Conservation (phyloP, 2,888 invertebrate genomes). For the Cataglyphis altisquamis region DNA sequence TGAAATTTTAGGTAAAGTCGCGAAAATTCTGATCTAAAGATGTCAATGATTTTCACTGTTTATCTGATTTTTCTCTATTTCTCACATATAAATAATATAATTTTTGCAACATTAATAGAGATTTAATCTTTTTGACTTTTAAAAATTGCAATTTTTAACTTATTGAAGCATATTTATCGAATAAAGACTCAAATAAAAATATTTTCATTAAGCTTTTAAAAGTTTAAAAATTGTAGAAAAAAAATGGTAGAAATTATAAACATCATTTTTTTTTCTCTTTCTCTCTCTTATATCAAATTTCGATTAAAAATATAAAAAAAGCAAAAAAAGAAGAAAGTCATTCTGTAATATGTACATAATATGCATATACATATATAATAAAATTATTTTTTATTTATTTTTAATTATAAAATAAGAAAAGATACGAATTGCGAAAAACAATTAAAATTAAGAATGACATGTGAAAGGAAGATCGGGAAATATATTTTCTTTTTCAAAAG, state of each 20-base stretch:
- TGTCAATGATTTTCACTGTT: background rate
- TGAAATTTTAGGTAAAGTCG: background rate
- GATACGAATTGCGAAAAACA: background rate
- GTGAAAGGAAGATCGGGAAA: background rate
- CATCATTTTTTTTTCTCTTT: background rate
- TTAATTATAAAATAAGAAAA: background rate
- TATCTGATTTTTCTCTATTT: background rate
- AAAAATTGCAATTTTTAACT: too few species aligned
- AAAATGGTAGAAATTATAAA: background rate
- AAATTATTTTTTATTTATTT: background rate
- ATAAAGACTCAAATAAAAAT: background rate
- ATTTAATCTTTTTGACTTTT: background rate
- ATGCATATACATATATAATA: background rate
- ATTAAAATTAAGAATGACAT: background rate
- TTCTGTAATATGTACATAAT: background rate
- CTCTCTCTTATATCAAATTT: background rate
- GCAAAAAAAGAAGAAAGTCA: conserved; percentile 1
- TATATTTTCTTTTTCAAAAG: background rate
- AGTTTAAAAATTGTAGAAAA: background rate
- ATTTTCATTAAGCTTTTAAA: background rate
- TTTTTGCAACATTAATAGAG: background rate
- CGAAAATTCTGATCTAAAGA: background rate
- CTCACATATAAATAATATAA: background rate
- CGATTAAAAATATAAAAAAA: background rate
- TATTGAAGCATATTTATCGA: too few species aligned